phyloP scores from a whole-genome alignment of 1,140 invertebrate species.

The Musca vetustissima region DNA sequence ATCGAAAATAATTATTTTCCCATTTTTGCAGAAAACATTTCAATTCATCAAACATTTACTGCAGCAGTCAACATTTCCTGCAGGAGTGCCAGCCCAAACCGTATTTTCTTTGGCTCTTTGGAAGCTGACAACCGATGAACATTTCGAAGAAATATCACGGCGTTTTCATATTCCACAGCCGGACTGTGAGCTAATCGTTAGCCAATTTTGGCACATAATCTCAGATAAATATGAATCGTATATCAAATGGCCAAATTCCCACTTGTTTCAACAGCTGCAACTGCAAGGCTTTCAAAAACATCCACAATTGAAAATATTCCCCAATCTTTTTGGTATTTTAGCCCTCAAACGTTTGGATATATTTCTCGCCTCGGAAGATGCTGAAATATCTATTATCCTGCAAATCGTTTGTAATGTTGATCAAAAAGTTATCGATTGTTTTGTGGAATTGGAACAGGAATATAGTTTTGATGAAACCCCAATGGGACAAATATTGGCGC shows the following conservation, averaged over 20 bases:
- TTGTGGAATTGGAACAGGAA: slow-evolving; percentile 44
- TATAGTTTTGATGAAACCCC: slow-evolving; percentile 50
- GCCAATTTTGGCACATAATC: slow-evolving; percentile 48
- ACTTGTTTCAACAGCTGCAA: slow-evolving; percentile 38
- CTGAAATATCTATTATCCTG: slow-evolving; percentile 45
- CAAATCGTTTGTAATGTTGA: slow-evolving; percentile 49
- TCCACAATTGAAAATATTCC: slow-evolving; percentile 37
- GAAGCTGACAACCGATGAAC: slow-evolving; percentile 51
- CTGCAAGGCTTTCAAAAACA: slow-evolving; percentile 37
- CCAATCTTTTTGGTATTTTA: slow-evolving; percentile 44
- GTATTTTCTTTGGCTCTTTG: slow-evolving; percentile 45
- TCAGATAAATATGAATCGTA: slow-evolving; percentile 50
- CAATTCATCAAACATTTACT: slow-evolving; percentile 9
- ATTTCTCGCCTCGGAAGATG: slow-evolving; percentile 47
- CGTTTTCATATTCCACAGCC: slow-evolving; percentile 46
- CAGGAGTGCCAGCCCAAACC: slow-evolving; percentile 35
- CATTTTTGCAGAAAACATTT: slow-evolving; percentile 8
- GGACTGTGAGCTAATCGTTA: slow-evolving; percentile 43
- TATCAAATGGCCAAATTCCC: slow-evolving; percentile 52
- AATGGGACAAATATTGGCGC: slow-evolving; percentile 44
- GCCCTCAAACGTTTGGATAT: slow-evolving; percentile 44
- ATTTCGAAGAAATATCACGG: slow-evolving; percentile 50
- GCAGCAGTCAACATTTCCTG: slow-evolving; percentile 33
- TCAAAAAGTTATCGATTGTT: slow-evolving; percentile 49
- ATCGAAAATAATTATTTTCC: background rate